These are phyloP conservation scores for Ochlodes sylvanus DNA, from an alignment of 2,888 invertebrate genomes.

Conservation along the genomic window DNA sequence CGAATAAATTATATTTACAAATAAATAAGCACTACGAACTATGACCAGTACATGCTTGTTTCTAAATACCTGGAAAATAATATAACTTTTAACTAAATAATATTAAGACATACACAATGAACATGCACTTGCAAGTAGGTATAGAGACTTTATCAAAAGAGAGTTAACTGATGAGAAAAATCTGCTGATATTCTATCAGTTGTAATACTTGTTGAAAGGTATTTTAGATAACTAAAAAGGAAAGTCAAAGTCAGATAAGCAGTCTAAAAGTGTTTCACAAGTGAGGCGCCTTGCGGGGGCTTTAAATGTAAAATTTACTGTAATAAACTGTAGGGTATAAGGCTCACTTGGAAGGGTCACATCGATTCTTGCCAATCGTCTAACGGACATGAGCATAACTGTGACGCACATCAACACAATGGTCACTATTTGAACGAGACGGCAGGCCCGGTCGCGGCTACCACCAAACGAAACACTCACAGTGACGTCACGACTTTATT, in stretches of 20 bases:
- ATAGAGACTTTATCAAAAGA: not conserved
- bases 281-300: slow-evolving; percentile 80
- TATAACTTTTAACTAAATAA: slow-evolving; percentile 13
- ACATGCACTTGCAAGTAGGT: slow-evolving; percentile 26
- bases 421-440: slow-evolving; percentile 75
- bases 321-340: slow-evolving; percentile 61
- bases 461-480: slow-evolving; percentile 12
- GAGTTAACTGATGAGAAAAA: slow-evolving; percentile 25
- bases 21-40: slow-evolving; percentile 3
- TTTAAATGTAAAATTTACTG: slow-evolving; percentile 57
- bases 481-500: slow-evolving; percentile 23
- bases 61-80: slow-evolving; percentile 3
- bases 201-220: not conserved
- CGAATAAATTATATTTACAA: not conserved
- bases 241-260: slow-evolving; percentile 55
- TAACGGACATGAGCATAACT: slow-evolving; percentile 77
- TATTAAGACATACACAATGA: slow-evolving; percentile 20
- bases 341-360: slow-evolving; percentile 77
- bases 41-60: slow-evolving; percentile 7
- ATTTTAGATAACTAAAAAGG: slow-evolving; percentile 17
- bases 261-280: slow-evolving; percentile 79
- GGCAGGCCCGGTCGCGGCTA: slow-evolving; percentile 59
- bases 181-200: slow-evolving; percentile 10
- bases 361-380: slow-evolving; percentile 72
- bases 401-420: slow-evolving; percentile 84